Evolutionary conservation across 2,888 invertebrate species (phyloP).

Genomic region (Drosophila meridiana): DNA sequence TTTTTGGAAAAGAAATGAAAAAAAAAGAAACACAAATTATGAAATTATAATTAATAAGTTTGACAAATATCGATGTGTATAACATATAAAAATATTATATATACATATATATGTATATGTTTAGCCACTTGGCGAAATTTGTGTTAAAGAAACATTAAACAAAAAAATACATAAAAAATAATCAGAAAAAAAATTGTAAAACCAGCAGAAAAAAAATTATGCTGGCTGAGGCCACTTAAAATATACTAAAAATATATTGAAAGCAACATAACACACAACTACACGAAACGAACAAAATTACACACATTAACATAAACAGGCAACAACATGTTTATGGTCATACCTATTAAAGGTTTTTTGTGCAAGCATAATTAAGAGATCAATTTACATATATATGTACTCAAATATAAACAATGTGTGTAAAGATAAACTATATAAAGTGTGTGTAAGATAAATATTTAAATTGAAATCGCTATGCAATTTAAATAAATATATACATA

Average conservation of each 20-base stretch:
- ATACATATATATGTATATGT: constrained; percentile 37
- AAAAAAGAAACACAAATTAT: background rate
- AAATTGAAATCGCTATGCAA: constrained; percentile 38
- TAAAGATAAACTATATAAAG: no score
- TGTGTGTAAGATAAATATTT: constrained; percentile 4
- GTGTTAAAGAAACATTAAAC: constrained; percentile 46
- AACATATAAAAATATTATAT: constrained; percentile 45
- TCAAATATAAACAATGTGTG: constrained; percentile 1
- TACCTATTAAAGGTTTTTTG: constrained; percentile 81
- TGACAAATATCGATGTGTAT: constrained; percentile 70
- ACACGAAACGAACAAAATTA: constrained; percentile 35
- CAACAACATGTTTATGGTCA: constrained; percentile 55
- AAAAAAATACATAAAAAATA: constrained; percentile 42
- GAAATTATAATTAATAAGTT: constrained; percentile 45
- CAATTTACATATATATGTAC: background rate
- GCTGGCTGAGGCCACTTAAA: constrained; percentile 80
- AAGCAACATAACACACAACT: constrained; percentile 16
- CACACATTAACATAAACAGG: constrained; percentile 45
- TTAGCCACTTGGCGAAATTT: constrained; percentile 76
- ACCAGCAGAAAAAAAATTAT: constrained; percentile 77
- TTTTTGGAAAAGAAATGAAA: constrained; percentile 69
- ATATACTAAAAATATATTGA: constrained; percentile 48
- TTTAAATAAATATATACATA: constrained; percentile 36
- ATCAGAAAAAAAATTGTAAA: constrained; percentile 66
- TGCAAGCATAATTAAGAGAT: constrained; percentile 53